Evolutionary conservation across 2,888 invertebrate genomes (phyloP).

Genomic region (Athripsodes cinereus): DNA sequence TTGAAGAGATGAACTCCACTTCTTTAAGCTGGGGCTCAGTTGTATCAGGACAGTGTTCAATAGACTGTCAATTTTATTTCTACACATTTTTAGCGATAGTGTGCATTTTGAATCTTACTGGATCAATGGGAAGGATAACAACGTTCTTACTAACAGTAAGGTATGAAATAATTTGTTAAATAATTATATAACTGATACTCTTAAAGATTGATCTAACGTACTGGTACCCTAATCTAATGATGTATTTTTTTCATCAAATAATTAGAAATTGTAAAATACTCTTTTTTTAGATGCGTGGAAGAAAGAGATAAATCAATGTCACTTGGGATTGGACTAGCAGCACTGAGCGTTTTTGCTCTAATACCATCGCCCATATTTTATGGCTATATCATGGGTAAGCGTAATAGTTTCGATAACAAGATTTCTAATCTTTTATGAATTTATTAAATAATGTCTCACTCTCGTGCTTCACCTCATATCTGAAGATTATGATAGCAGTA

Average conservation of each 20-base stretch:
- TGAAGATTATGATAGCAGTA: too few relatives aligned
- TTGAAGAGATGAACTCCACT: too few relatives aligned
- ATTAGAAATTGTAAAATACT: too few relatives aligned
- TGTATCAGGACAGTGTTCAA: constrained; percentile 47
- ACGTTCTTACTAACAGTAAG: constrained; percentile 56
- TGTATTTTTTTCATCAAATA: too few relatives aligned
- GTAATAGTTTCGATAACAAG: too few relatives aligned
- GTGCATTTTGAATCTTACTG: constrained; percentile 53
- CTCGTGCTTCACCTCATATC: too few relatives aligned
- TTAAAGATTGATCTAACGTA: too few relatives aligned
- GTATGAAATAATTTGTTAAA: constrained; percentile 31
- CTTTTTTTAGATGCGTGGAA: constrained; percentile 54
- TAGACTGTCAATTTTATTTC: constrained; percentile 51
- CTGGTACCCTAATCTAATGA: too few relatives aligned
- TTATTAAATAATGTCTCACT: too few relatives aligned
- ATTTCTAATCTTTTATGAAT: background rate
- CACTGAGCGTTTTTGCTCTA: constrained; percentile 65
- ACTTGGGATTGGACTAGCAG: constrained; percentile 62
- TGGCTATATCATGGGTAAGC: constrained; percentile 62
- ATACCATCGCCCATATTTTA: constrained; percentile 73
- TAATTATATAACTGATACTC: too few relatives aligned
- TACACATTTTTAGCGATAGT: constrained; percentile 49
- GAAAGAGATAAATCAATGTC: constrained; percentile 67
- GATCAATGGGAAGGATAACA: constrained; percentile 55
- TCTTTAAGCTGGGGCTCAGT: constrained; percentile 35